Conservation (phyloP, 1,140 invertebrate genomes). For the Heliconius eleuchia region DNA sequence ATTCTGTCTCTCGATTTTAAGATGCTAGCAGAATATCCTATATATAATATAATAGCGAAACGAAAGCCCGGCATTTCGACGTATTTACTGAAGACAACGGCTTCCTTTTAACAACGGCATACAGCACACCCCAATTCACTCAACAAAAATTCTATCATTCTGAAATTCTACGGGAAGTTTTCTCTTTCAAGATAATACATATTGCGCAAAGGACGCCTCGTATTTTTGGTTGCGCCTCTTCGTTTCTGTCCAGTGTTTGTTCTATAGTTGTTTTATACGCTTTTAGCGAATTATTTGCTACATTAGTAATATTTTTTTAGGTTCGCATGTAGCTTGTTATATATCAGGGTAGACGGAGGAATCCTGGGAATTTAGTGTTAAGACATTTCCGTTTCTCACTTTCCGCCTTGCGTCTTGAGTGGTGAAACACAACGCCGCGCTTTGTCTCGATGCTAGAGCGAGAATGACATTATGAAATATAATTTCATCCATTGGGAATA, state of each 20-base stretch:
- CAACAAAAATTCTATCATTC: constrained; percentile 27
- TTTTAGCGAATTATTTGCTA: background rate
- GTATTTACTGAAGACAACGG: constrained; percentile 23
- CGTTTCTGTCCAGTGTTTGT: background rate
- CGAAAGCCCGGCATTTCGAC: constrained; percentile 26
- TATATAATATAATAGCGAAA: background rate
- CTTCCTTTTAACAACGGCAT: constrained; percentile 20
- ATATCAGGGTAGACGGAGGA: background rate
- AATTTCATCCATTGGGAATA: too few relatives aligned
- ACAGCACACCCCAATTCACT: constrained; percentile 21
- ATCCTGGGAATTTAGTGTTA: background rate
- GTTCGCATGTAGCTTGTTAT: too few relatives aligned
- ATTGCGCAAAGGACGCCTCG: background rate
- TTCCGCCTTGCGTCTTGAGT: background rate
- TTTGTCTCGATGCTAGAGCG: too few relatives aligned
- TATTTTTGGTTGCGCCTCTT: background rate
- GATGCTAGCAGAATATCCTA: background rate
- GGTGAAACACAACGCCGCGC: background rate
- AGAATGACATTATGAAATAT: too few relatives aligned
- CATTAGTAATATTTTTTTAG: background rate
- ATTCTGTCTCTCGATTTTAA: background rate
- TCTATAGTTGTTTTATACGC: background rate
- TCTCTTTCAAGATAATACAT: constrained; percentile 15
- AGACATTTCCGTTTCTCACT: background rate
- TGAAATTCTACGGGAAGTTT: constrained; percentile 20